phyloP scores from a whole-genome alignment of 2,888 invertebrate genomes.

The Osmoderma eremita region DNA sequence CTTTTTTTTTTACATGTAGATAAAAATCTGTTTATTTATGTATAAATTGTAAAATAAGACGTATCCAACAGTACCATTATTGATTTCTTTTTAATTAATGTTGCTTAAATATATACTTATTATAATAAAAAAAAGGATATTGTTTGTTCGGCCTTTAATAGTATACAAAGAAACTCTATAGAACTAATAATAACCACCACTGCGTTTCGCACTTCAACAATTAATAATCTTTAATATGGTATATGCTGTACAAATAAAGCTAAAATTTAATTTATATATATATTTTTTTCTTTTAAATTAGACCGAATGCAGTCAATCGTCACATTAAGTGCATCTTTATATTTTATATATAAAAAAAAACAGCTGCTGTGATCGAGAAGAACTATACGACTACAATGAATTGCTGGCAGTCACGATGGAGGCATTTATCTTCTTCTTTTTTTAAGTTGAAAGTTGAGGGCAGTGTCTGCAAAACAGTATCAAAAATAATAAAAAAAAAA shows the following conservation, averaged over 20 bases:
- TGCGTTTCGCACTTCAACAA: slow-evolving; percentile 59
- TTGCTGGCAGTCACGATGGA: slow-evolving; percentile 63
- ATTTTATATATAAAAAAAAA: slow-evolving; percentile 48
- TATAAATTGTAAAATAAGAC: slow-evolving; percentile 19
- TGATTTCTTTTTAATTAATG: slow-evolving; percentile 15
- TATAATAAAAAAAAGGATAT: slow-evolving; percentile 19
- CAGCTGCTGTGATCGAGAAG: slow-evolving; percentile 58
- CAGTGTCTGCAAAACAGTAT: slow-evolving; percentile 58
- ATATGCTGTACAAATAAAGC: slow-evolving; percentile 64
- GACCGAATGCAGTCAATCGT: slow-evolving; percentile 60
- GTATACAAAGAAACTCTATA: slow-evolving; percentile 38
- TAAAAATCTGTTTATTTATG: slow-evolving; percentile 1
- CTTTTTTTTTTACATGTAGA: slow-evolving; percentile 27
- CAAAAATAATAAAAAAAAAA: slow-evolving; percentile 28
- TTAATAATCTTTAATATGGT: slow-evolving; percentile 57
- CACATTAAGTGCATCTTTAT: slow-evolving; percentile 57
- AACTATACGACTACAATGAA: slow-evolving; percentile 47
- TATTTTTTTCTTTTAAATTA: slow-evolving; percentile 52
- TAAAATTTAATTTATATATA: slow-evolving; percentile 59
- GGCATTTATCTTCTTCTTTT: slow-evolving; percentile 41
- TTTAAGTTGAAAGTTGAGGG: slow-evolving; percentile 49
- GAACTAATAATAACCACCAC: slow-evolving; percentile 51
- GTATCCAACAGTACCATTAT: slow-evolving; percentile 26
- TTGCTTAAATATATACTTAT: slow-evolving; percentile 1
- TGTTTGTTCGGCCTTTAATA: slow-evolving; percentile 43